phyloP scores from a whole-genome alignment of 2,113 vertebrate genomes.

The Emydura subglobosa region DNA sequence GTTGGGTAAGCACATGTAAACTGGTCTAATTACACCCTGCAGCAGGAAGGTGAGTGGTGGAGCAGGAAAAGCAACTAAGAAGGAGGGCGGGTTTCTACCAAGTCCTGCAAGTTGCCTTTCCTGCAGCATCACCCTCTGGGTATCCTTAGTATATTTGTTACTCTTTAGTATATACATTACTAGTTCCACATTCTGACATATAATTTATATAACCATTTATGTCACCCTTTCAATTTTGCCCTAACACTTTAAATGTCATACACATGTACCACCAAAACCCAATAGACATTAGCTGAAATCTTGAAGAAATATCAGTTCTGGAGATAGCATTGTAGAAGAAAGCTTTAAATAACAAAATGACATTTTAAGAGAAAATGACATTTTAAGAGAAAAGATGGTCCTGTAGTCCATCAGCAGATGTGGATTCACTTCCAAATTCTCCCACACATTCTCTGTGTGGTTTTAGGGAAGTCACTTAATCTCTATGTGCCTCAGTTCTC shows the following conservation, averaged over 20 bases:
- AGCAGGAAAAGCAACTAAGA: neutral
- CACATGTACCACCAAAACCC: neutral
- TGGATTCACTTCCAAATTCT: neutral
- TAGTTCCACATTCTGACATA: neutral
- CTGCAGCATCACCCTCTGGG: neutral
- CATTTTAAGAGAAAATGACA: neutral
- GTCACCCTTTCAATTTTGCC: neutral
- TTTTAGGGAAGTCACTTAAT: neutral
- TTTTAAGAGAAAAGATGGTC: neutral
- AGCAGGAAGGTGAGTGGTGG: neutral
- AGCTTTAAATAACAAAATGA: neutral
- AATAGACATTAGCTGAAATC: neutral
- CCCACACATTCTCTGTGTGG: neutral
- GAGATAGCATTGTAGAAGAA: neutral
- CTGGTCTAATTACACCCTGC: neutral
- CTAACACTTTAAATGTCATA: neutral
- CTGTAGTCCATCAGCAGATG: neutral
- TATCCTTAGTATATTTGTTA: neutral
- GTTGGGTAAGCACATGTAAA: conserved; percentile 31
- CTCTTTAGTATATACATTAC: neutral
- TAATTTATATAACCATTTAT: neutral
- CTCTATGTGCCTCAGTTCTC: neutral
- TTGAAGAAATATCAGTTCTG: neutral
- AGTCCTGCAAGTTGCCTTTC: neutral
- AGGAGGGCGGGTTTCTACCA: neutral